Conservation (phyloP, 2,888 invertebrate genomes). For the Incurvaria masculella region DNA sequence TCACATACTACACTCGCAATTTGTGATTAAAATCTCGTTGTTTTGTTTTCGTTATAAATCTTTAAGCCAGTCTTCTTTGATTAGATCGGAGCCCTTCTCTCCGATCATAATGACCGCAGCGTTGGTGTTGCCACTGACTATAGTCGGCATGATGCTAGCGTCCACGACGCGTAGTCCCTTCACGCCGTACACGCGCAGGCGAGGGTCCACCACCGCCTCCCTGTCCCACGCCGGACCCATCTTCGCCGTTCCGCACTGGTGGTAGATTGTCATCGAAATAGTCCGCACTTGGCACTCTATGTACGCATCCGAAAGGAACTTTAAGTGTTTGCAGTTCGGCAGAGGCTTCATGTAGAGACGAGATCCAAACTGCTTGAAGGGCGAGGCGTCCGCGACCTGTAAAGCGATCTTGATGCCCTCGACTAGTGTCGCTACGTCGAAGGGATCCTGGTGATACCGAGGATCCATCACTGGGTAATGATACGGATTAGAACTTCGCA, state of each 20-base stretch:
- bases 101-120: constrained; percentile 92
- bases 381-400: constrained; percentile 67
- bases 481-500: constrained; percentile 79
- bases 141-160: constrained; percentile 86
- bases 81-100: constrained; percentile 83
- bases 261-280: constrained; percentile 88
- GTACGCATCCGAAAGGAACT: constrained; percentile 76
- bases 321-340: constrained; percentile 72
- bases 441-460: constrained; percentile 83
- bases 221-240: constrained; percentile 81
- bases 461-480: constrained; percentile 88
- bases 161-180: constrained; percentile 78
- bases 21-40: neutral
- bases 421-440: constrained; percentile 75
- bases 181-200: constrained; percentile 73
- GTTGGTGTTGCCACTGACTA: constrained; percentile 86
- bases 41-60: neutral
- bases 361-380: constrained; percentile 79
- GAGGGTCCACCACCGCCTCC: constrained; percentile 79
- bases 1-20: too few relatives aligned
- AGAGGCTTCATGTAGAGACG: constrained; percentile 70
- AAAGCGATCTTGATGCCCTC: constrained; percentile 80
- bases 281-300: constrained; percentile 85
- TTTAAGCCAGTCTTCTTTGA: constrained; percentile 77
- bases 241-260: constrained; percentile 84